Base-by-base conservation (phyloP, 2,797 vertebrate species). In the Acrocephalus scirpaceus region DNA sequence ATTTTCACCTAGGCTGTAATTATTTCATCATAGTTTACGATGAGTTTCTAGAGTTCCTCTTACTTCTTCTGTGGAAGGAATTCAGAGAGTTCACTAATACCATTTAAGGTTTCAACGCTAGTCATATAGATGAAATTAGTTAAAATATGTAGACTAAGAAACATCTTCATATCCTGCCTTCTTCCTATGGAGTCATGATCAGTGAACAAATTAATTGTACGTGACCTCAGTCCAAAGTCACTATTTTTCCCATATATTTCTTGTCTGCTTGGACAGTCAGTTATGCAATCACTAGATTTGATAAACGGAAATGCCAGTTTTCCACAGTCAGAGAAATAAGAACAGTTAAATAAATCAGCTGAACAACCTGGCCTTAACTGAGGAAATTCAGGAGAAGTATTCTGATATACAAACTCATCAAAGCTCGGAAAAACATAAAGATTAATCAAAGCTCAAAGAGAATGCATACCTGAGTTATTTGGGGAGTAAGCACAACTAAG, bases 1-100 rank as follows among this genome's bases (percentile, higher is more conserved):
- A 86, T 82, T 90, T 93, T 96, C 69, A 93, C 45, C 69, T 90
- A 75, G 62, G 62, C 10, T 91, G 66, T 79, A 91, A 86, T 79
- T 56, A 56, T 89, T 79, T 96, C 34, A 40, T 36, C 75, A 50
- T 44, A 89, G 45, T 84, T 44, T 65, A 65, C 75, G 53, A 79
- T 51, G 47, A 91, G 10, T 66, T 88, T 93, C 85, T 95, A 65
- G 58, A 94, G 67, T 26, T 66, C 34, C 62, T 93, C n/a, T 88
- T 90, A 29, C 16, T 90, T 95, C 65, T 88, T 18, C 61, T 86
- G 50, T 51, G 34, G 50, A 95, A 90, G 50, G 54, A 95, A 86
- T 76, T 77, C 70, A 84, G 54, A 83, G 47, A 74, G 64, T 36
- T 60, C 61, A 77, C 42, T 73, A 77, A 22, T 32, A 34, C 12